A percentile compares a stretch with the other conserved stretches of the same genome.
Evolutionary conservation across 2,113 vertebrate species (phyloP).

Genomic region (Syngnathus floridae): DNA sequence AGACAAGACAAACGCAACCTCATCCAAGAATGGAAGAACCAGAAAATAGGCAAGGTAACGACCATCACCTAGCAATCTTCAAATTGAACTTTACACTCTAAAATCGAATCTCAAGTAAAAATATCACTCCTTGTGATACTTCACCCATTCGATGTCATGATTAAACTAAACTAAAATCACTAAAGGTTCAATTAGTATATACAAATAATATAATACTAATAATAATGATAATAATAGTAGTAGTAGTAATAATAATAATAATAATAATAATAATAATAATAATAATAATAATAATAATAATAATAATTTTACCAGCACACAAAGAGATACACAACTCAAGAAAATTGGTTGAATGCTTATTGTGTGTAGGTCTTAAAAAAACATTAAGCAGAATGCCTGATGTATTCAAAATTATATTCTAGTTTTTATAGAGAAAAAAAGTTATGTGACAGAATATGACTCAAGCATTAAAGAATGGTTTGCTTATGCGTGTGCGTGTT

Average conservation of each 20-base stretch:
- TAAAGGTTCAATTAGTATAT: no score
- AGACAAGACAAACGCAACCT: conserved; percentile 63
- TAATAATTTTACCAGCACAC: no score
- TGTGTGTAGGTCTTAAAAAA: no score
- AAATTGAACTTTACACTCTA: neutral
- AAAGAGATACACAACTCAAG: no score
- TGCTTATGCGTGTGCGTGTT: neutral
- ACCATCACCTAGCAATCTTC: neutral
- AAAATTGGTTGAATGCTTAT: no score
- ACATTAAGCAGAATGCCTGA: no score
- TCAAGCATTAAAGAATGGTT: neutral
- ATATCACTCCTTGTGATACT: neutral
- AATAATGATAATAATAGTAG: neutral
- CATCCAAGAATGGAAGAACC: conserved; percentile 63
- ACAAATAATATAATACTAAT: neutral
- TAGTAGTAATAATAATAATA: no score
- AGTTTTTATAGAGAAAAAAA: neutral
- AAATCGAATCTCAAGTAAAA: neutral
- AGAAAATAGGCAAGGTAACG: conserved; percentile 66
- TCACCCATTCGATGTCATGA: no score
- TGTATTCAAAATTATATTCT: neutral
- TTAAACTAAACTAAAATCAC: no score
- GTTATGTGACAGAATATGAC: neutral
- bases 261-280: no score
- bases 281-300: no score